Percentiles rank a stretch among this genome's conserved stretches.
Evolutionary conservation across 2,888 invertebrate genomes (phyloP).

Genomic region (Acleris cristana): DNA sequence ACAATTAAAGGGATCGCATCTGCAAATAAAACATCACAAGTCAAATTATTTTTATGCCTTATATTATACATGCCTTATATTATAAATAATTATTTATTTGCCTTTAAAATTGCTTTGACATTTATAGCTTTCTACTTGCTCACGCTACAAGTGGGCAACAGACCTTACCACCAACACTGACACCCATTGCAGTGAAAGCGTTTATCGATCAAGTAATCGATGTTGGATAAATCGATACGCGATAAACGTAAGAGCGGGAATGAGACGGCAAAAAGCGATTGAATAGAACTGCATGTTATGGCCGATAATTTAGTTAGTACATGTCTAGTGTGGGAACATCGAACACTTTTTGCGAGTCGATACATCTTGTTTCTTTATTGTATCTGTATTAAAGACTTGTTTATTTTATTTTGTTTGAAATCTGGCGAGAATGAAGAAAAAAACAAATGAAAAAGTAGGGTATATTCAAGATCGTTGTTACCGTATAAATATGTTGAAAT

Average conservation of each 20-base stretch:
- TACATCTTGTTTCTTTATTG: neutral
- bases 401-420: neutral
- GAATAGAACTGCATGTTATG: conserved; percentile 25
- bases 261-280: conserved; percentile 30
- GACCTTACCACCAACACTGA: conserved; percentile 16
- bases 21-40: too few species aligned
- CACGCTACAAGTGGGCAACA: neutral
- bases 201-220: conserved; percentile 41
- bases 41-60: too few species aligned
- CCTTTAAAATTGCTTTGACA: too few species aligned
- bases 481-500: too few species aligned
- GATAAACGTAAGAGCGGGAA: conserved; percentile 32
- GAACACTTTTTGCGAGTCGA: neutral
- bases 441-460: too few species aligned
- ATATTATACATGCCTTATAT: too few species aligned
- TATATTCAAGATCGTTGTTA: too few species aligned
- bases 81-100: too few species aligned
- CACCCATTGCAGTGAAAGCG: conserved; percentile 44
- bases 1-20: too few species aligned
- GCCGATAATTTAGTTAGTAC: conserved; percentile 18
- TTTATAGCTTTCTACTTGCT: too few species aligned
- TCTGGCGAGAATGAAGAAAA: too few species aligned
- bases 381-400: neutral
- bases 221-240: conserved; percentile 30
- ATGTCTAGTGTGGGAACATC: conserved; percentile 24